A percentile compares a stretch with the other conserved stretches of the same genome.
Evolutionary conservation across 2,113 vertebrate species (phyloP).

Genomic region (Hypanus sabinus): DNA sequence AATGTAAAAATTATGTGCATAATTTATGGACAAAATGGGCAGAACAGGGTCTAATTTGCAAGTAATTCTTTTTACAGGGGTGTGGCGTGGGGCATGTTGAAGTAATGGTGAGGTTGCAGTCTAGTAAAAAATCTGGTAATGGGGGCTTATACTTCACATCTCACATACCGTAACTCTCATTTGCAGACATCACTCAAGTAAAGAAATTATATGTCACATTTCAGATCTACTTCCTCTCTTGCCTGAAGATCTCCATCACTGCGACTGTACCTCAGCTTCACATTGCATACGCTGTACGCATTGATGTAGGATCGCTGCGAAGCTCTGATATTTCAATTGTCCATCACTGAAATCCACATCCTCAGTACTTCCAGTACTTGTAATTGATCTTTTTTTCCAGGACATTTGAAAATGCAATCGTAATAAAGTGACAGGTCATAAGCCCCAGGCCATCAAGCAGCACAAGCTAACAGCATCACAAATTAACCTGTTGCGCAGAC

Average conservation of each 20-base stretch:
- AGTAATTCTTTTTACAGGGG: no score
- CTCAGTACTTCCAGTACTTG: not conserved
- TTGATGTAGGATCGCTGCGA: not conserved
- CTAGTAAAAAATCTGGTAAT: not conserved
- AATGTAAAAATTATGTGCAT: no score
- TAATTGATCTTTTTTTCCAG: not conserved
- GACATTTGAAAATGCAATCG: not conserved
- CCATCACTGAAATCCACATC: not conserved
- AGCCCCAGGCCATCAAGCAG: not conserved
- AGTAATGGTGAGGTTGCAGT: no score
- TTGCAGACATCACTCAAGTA: not conserved
- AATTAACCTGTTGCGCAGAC: constrained; percentile 2
- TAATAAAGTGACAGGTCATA: not conserved
- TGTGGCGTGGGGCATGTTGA: no score
- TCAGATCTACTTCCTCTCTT: not conserved
- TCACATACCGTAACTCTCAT: not conserved
- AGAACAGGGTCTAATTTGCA: no score
- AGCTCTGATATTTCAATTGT: not conserved
- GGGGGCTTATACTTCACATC: not conserved
- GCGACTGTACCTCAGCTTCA: not conserved
- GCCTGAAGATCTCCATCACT: not conserved
- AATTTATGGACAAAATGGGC: no score
- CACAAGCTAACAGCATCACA: not conserved
- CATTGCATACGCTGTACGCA: not conserved
- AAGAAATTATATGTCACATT: not conserved